Evolutionary conservation across 2,888 invertebrate genomes (phyloP).

Genomic region (Epinotia nisella): DNA sequence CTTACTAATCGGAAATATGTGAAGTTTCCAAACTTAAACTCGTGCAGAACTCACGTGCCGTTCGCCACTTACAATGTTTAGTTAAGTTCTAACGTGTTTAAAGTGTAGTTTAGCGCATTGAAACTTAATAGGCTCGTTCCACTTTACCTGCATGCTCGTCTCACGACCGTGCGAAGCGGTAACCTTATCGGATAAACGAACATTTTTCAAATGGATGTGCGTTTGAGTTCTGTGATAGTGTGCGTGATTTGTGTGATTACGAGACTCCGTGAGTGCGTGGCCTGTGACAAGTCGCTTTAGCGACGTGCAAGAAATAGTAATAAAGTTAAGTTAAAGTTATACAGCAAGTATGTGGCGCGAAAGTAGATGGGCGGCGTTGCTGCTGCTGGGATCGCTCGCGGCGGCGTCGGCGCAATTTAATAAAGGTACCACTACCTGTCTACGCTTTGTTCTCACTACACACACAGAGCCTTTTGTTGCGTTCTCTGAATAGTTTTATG

Average conservation of each 20-base stretch:
- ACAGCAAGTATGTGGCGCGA: slow-evolving; percentile 72
- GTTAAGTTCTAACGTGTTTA: slow-evolving; percentile 62
- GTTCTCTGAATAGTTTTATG: slow-evolving; percentile 55
- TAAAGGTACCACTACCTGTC: slow-evolving; percentile 78
- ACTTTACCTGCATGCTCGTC: slow-evolving; percentile 81
- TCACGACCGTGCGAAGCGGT: slow-evolving; percentile 78
- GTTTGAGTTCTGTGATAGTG: slow-evolving; percentile 80
- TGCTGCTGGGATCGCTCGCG: slow-evolving; percentile 71
- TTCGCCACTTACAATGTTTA: slow-evolving; percentile 66
- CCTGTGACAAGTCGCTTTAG: slow-evolving; percentile 77
- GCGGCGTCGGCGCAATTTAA: slow-evolving; percentile 78
- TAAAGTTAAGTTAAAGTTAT: slow-evolving; percentile 69
- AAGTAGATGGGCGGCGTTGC: slow-evolving; percentile 69
- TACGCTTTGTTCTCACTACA: slow-evolving; percentile 72
- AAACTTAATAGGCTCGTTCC: slow-evolving; percentile 78
- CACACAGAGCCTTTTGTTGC: slow-evolving; percentile 71
- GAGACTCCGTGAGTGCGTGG: slow-evolving; percentile 73
- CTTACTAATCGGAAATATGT: slow-evolving; percentile 81
- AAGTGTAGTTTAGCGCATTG: slow-evolving; percentile 78
- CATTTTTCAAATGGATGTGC: slow-evolving; percentile 84
- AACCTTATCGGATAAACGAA: slow-evolving; percentile 82
- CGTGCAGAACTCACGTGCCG: slow-evolving; percentile 66
- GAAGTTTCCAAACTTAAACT: slow-evolving; percentile 76
- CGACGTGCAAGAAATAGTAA: slow-evolving; percentile 75
- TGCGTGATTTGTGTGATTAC: slow-evolving; percentile 77